A percentile compares a stretch with the other conserved stretches of the same genome.
Conservation (phyloP, 1,140 invertebrate species). For the Solenopsis fugax region DNA sequence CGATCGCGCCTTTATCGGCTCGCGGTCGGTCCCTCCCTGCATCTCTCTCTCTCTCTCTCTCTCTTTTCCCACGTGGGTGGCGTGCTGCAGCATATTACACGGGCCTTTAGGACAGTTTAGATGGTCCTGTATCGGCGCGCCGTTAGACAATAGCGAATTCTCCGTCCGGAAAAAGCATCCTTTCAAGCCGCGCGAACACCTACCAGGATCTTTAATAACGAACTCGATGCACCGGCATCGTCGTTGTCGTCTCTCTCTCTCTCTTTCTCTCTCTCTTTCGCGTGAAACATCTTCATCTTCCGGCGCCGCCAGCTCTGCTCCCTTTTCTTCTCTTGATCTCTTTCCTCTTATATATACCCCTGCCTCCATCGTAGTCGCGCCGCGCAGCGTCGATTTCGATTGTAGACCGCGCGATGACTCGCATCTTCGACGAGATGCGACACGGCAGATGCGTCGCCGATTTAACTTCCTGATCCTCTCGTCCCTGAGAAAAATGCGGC, state of each 20-base stretch:
- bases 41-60: neutral
- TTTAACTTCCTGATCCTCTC: conserved; percentile 65
- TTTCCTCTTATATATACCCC: neutral
- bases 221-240: conserved; percentile 26
- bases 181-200: conserved; percentile 70
- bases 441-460: conserved; percentile 62
- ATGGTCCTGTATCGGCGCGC: conserved; percentile 15
- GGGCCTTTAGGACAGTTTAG: conserved; percentile 69
- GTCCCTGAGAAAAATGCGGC: conserved; percentile 8
- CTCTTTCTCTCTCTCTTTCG: conserved; percentile 25
- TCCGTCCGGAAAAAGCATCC: conserved; percentile 37
- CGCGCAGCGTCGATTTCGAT: conserved; percentile 60
- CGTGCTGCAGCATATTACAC: conserved; percentile 54
- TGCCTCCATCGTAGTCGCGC: neutral
- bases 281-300: conserved; percentile 64
- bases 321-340: conserved; percentile 67
- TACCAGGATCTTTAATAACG: conserved; percentile 27
- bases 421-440: conserved; percentile 65
- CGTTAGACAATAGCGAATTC: conserved; percentile 71
- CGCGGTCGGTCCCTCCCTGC: neutral
- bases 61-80: conserved; percentile 70
- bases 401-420: conserved; percentile 71
- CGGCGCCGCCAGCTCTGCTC: conserved; percentile 49
- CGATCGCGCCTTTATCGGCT: conserved; percentile 66
- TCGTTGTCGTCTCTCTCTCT: conserved; percentile 19